Percentiles rank a stretch among this genome's conserved stretches.
Evolutionary conservation across 1,140 invertebrate species (phyloP).

Genomic region (Leptinotarsa texana): DNA sequence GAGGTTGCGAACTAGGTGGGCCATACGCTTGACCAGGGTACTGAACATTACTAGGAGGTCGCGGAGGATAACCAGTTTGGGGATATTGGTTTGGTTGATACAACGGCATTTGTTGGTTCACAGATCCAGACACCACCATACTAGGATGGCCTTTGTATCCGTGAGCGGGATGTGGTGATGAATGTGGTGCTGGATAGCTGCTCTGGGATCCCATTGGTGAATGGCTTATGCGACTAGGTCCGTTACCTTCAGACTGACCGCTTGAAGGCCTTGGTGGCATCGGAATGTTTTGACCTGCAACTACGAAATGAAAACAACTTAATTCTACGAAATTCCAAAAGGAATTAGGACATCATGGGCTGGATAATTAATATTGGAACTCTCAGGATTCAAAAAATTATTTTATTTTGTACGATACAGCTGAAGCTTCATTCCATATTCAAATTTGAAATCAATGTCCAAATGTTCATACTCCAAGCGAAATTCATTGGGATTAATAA

Average conservation of each 20-base stretch:
- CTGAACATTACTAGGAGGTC: conserved; percentile 58
- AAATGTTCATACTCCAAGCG: too few relatives aligned
- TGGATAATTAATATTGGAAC: too few relatives aligned
- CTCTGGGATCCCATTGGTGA: conserved; percentile 73
- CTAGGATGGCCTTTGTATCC: conserved; percentile 57
- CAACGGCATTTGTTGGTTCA: conserved; percentile 53
- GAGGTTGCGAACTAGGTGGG: conserved; percentile 44
- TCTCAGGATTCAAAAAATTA: too few relatives aligned
- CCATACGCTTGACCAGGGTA: conserved; percentile 60
- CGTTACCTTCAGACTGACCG: conserved; percentile 81
- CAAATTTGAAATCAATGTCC: too few relatives aligned
- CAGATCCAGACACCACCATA: conserved; percentile 60
- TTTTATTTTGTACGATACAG: too few relatives aligned
- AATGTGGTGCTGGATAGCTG: conserved; percentile 69
- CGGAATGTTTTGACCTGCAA: conserved; percentile 86
- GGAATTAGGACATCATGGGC: too few relatives aligned
- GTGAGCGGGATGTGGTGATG: conserved; percentile 57
- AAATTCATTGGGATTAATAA: too few relatives aligned
- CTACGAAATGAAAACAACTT: neutral
- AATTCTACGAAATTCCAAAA: too few relatives aligned
- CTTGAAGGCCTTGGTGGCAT: conserved; percentile 90
- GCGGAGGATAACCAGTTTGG: conserved; percentile 62
- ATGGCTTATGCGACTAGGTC: conserved; percentile 71
- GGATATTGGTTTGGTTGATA: conserved; percentile 61
- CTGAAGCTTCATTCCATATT: too few relatives aligned